Evolutionary conservation across 2,888 invertebrate species (phyloP), one percentile per base, ranked within the genome.

Genomic region (Phengaris arion): DNA sequence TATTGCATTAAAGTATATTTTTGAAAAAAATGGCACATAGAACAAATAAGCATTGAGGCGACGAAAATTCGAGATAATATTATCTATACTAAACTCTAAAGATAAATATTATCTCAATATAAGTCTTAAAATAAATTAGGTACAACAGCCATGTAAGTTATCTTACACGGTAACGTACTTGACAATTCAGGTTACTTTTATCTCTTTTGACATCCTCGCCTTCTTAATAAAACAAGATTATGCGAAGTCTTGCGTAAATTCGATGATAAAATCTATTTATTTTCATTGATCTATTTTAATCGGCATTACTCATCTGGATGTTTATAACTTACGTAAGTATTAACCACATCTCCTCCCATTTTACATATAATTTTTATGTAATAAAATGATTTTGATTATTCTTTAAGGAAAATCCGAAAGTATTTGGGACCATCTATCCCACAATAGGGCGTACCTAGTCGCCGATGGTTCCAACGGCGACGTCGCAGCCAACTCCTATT

Each of bases 381-480:
- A 22, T 22, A 22, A 22, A 8, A 46, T 22, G 9, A 3, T 22
- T 64, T n/a, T 51, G 48, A 57, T 46, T 22, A 59, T 74, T 59
- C 22, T 81, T 81, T 35, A 77, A 85, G 94, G 91, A 15, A 94
- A 94, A 82, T 86, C 92, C 8, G 90, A 90, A 83, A 94, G 92
- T 74, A 94, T 95, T 76, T 95, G 95, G 95, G 95, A 95, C 85
- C 88, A 83, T 75, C 85, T 94, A 79, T 90, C 94, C 1, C 94
- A 94, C 69, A 79, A 72, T 3, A 76, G 81, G 6, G 82, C 93
- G 0, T 93, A 94, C 45, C 85, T 89, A 73, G 92, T 95, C 35
- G 84, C 77, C 6, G 93, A 95, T 81, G 82, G 89, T 51, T 90
- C 92, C 48, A 94, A 93, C 78, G 95, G 91, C 0, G 94, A 95